Evolutionary conservation across 1,140 invertebrate species (phyloP).

Genomic region (Brachionus asplanchnoidis): DNA sequence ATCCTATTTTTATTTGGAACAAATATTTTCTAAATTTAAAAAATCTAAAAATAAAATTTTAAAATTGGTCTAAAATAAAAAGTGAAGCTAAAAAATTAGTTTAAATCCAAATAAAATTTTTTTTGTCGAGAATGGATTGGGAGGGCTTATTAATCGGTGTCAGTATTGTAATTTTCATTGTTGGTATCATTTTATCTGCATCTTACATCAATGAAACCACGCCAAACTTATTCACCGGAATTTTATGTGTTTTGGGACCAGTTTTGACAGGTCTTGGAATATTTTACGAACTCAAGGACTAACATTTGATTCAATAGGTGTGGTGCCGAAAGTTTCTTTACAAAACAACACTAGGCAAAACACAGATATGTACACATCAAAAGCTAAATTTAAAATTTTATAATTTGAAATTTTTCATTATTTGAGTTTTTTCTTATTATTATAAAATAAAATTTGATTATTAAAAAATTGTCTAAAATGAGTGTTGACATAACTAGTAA

Average conservation of each 20-base stretch:
- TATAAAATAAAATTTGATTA: neutral
- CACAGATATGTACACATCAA: neutral
- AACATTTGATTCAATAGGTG: neutral
- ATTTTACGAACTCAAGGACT: neutral
- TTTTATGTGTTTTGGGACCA: slow-evolving; percentile 1
- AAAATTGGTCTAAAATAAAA: neutral
- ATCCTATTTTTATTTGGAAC: neutral
- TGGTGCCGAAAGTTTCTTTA: neutral
- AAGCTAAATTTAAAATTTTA: slow-evolving; percentile 11
- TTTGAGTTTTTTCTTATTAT: neutral
- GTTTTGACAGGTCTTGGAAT: slow-evolving; percentile 4
- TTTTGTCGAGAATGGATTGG: neutral
- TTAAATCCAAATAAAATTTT: neutral
- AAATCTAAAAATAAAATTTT: neutral
- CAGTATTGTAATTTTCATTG: neutral
- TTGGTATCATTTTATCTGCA: neutral
- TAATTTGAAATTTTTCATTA: slow-evolving; percentile 33
- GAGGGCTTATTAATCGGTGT: neutral
- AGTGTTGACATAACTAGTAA: slow-evolving; percentile 64
- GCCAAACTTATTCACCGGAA: neutral
- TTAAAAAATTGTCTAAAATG: neutral
- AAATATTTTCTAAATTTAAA: neutral
- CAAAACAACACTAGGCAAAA: neutral
- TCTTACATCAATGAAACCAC: neutral
- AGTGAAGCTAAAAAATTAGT: neutral